These are phyloP conservation scores for Sphenodon punctatus DNA, from an alignment of 2,797 vertebrate genomes.

Conservation along the genomic window DNA sequence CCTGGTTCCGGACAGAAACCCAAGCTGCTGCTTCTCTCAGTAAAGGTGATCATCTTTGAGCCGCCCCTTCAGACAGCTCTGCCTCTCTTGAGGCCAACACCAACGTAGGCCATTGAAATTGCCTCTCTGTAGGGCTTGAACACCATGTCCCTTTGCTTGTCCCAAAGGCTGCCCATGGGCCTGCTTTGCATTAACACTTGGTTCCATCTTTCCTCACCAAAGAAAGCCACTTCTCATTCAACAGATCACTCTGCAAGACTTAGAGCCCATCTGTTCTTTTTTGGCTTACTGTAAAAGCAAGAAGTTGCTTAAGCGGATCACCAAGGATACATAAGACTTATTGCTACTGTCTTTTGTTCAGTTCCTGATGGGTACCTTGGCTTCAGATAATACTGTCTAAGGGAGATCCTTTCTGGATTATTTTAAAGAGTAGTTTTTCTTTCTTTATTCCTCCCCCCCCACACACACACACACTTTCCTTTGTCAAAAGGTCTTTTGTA, in stretches of 20 bases:
- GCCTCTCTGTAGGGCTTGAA: not conserved
- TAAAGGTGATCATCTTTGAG: too few relatives aligned
- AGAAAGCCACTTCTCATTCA: constrained; percentile 38
- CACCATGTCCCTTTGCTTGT: not conserved
- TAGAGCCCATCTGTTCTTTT: constrained; percentile 35
- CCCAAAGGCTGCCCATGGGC: constrained; percentile 8
- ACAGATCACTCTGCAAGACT: constrained; percentile 18
- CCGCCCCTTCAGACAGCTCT: too few relatives aligned
- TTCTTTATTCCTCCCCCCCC: constrained; percentile 33
- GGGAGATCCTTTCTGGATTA: constrained; percentile 40
- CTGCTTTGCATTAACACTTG: constrained; percentile 24
- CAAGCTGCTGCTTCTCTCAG: too few relatives aligned
- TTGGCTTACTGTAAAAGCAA: constrained; percentile 64
- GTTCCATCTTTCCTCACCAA: not conserved
- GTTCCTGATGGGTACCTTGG: constrained; percentile 62
- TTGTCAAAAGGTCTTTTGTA: constrained; percentile 19
- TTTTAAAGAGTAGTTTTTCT: constrained; percentile 45
- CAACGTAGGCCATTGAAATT: not conserved
- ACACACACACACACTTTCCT: constrained; percentile 27
- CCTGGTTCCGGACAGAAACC: too few relatives aligned
- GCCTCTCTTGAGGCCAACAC: fast-evolving
- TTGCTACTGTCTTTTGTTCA: constrained; percentile 47
- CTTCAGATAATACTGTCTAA: constrained; percentile 31
- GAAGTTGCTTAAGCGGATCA: constrained; percentile 57
- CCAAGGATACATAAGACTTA: constrained; percentile 63